A percentile compares a stretch with the other conserved stretches of the same genome.
These are phyloP conservation scores for Meloidogyne exigua DNA, from an alignment of 1,140 invertebrate species.

Conservation along the genomic window DNA sequence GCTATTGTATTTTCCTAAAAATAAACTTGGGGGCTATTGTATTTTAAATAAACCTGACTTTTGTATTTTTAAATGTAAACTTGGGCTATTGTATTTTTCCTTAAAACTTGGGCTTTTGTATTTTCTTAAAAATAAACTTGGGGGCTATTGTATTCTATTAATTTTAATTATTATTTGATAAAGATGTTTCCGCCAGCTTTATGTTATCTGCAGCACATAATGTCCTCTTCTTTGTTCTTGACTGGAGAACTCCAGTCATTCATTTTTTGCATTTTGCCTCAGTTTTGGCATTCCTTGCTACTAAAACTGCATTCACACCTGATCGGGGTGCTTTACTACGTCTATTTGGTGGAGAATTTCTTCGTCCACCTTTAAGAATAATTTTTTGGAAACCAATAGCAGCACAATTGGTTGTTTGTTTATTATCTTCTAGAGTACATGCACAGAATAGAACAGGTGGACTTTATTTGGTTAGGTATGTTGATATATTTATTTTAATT, in stretches of 20 bases:
- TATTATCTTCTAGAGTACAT: conserved; percentile 38
- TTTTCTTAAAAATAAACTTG: neutral
- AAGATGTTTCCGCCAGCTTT: conserved; percentile 41
- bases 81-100: too few species aligned
- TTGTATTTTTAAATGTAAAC: neutral
- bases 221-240: conserved; percentile 48
- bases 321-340: neutral
- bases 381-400: conserved; percentile 26
- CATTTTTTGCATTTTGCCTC: conserved; percentile 49
- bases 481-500: neutral
- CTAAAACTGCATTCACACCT: neutral
- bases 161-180: neutral
- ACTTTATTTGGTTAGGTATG: conserved; percentile 45
- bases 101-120: neutral
- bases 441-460: conserved; percentile 47
- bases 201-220: conserved; percentile 52
- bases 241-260: conserved; percentile 43
- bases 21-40: neutral
- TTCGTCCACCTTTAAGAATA: conserved; percentile 13
- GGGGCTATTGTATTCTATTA: neutral
- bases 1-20: neutral
- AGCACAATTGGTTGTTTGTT: conserved; percentile 32
- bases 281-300: conserved; percentile 39
- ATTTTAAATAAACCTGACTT: neutral
- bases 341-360: conserved; percentile 9